These are phyloP conservation scores for Urocitellus parryii DNA, from an alignment of 2,113 vertebrate genomes.

Conservation along the genomic window DNA sequence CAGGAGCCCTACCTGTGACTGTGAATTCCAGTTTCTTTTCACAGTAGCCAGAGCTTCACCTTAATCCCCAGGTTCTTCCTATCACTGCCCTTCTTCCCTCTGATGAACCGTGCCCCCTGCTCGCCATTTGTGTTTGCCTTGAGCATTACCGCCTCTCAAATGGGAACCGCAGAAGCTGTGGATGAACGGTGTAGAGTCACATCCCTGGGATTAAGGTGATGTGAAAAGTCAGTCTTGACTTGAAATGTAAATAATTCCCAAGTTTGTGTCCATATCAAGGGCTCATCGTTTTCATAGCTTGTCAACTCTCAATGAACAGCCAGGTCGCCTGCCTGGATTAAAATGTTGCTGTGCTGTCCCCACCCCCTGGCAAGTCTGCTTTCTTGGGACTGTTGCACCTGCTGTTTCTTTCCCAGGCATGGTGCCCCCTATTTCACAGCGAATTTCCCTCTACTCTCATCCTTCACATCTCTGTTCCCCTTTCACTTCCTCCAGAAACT, in stretches of 20 bases:
- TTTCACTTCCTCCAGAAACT: background rate
- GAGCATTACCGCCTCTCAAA: background rate
- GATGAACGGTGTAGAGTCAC: background rate
- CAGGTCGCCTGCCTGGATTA: background rate
- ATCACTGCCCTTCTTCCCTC: no score
- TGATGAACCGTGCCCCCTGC: background rate
- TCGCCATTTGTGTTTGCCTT: background rate
- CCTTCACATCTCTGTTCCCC: background rate
- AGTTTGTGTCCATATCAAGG: background rate
- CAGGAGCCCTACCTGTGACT: no score
- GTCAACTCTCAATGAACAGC: background rate
- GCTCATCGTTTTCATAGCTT: background rate
- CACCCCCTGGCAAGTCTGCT: background rate
- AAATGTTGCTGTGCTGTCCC: background rate
- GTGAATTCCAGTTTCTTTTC: background rate
- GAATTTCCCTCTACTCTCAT: background rate
- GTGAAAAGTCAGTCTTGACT: background rate
- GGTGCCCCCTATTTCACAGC: background rate
- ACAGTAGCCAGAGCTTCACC: background rate
- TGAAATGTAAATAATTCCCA: background rate
- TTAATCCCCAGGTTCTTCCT: background rate
- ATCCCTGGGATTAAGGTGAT: background rate
- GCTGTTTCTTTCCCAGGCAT: background rate
- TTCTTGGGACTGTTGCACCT: accelerated
- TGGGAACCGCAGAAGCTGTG: background rate